Evolutionary conservation across 2,888 invertebrate genomes (phyloP).

Genomic region (Agrochola lychnidis): DNA sequence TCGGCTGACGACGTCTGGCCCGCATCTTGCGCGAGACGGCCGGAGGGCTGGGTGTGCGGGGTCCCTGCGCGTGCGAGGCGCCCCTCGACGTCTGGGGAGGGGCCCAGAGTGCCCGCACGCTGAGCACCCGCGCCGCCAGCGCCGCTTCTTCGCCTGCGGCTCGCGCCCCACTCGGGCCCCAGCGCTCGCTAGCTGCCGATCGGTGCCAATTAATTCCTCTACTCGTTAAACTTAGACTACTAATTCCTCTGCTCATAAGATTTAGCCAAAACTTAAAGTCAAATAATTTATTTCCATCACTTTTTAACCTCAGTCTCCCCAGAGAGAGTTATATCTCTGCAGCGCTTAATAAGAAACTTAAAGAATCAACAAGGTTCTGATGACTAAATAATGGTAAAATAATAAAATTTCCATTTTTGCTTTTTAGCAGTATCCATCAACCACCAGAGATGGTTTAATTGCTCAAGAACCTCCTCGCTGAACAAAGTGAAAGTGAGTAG

Average conservation of each 20-base stretch:
- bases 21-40: constrained; percentile 83
- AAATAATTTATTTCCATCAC: no score
- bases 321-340: not conserved
- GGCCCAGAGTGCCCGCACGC: constrained; percentile 80
- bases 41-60: constrained; percentile 78
- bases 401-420: not conserved
- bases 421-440: no score
- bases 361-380: not conserved
- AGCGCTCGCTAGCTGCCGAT: constrained; percentile 90
- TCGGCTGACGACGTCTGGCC: constrained; percentile 83
- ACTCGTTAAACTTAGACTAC: constrained; percentile 23
- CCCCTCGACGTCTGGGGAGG: constrained; percentile 58
- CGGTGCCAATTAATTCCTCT: constrained; percentile 82
- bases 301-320: not conserved
- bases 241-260: not conserved
- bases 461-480: not conserved
- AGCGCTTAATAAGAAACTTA: not conserved
- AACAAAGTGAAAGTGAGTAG: not conserved
- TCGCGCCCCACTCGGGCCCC: constrained; percentile 82
- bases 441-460: not conserved
- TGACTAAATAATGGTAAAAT: not conserved
- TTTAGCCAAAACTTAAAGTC: constrained; percentile 1
- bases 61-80: constrained; percentile 46
- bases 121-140: constrained; percentile 79
- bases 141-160: constrained; percentile 76